Conservation (phyloP, 64 coral and sea anemone species). For the Stichodactyla mertensii region DNA sequence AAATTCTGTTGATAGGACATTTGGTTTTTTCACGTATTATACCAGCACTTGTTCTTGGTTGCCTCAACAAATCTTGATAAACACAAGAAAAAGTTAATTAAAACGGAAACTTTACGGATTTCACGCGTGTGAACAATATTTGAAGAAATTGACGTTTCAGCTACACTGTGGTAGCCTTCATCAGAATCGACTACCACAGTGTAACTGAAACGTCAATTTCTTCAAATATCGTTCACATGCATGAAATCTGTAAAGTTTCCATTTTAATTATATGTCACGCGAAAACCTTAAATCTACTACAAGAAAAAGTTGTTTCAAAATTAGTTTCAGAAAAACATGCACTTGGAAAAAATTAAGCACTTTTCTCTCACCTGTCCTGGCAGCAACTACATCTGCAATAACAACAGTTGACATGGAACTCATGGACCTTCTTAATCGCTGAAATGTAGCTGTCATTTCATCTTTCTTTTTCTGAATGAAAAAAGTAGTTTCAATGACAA, state of each 20-base stretch:
- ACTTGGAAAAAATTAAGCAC: no score
- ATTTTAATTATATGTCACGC: no score
- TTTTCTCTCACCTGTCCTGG: conserved; percentile 63
- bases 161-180: no score
- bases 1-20: conserved; percentile 89
- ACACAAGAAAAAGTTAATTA: neutral
- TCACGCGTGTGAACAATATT: no score
- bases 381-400: conserved; percentile 77
- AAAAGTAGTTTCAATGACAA: neutral
- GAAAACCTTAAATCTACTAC: no score
- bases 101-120: no score
- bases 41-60: conserved; percentile 81
- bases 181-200: no score
- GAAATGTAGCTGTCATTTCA: conserved; percentile 75
- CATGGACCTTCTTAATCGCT: conserved; percentile 64
- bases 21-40: conserved; percentile 71
- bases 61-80: conserved; percentile 65
- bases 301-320: neutral
- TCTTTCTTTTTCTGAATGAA: conserved; percentile 81
- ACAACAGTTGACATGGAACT: conserved; percentile 54
- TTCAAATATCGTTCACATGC: no score
- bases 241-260: no score
- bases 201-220: no score
- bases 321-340: no score
- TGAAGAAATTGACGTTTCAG: no score